Evolutionary conservation across 2,888 invertebrate species (phyloP).

Genomic region (Drosophila rellima): DNA sequence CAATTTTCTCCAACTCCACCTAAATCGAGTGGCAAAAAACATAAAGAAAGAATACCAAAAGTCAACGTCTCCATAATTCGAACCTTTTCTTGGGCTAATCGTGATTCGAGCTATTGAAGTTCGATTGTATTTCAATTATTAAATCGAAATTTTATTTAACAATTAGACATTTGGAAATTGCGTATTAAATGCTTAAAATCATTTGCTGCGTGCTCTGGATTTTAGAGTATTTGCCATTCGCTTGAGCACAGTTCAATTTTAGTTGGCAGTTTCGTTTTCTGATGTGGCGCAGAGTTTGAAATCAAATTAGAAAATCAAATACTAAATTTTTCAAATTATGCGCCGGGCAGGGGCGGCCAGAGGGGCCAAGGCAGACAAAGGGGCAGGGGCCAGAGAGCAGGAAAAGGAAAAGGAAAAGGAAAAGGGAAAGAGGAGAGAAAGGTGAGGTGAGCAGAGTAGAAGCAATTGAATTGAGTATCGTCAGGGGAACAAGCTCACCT

Average conservation of each 20-base stretch:
- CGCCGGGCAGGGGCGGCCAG: conserved; percentile 6
- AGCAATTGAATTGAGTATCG: not conserved
- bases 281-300: conserved; percentile 33
- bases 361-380: not conserved
- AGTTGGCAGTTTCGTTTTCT: not conserved
- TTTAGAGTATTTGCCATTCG: not conserved
- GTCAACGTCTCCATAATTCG: too few relatives aligned
- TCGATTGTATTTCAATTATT: too few relatives aligned
- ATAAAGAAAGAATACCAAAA: too few relatives aligned
- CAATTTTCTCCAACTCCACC: too few relatives aligned
- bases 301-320: conserved; percentile 75
- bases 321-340: conserved; percentile 60
- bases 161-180: too few relatives aligned
- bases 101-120: too few relatives aligned
- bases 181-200: too few relatives aligned
- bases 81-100: too few relatives aligned
- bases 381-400: not conserved
- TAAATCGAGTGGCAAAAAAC: too few relatives aligned
- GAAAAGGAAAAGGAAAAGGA: not conserved
- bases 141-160: too few relatives aligned
- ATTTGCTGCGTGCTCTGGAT: too few relatives aligned
- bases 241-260: not conserved
- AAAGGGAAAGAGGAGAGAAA: not conserved
- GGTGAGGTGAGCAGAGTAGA: not conserved
- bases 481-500: conserved; percentile 21